Evolutionary conservation across 2,888 invertebrate genomes (phyloP), one percentile per base, ranked within the genome.

Genomic region (Catocala fraxini): DNA sequence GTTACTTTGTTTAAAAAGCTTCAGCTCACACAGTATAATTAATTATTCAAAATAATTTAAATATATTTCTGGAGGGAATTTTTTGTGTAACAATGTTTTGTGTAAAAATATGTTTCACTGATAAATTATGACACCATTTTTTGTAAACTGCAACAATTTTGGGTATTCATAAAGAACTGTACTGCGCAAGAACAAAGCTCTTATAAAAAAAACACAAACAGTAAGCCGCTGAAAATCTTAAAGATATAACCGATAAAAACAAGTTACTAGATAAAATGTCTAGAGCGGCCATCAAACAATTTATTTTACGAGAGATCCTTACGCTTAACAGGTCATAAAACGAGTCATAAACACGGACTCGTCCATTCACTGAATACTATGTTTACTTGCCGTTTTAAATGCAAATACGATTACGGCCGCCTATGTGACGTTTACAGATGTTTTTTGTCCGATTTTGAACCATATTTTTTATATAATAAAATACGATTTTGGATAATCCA

Each of bases 241-340:
- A 86, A 83, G 70, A 79, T 83, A 75, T 75, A 62, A 65, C 66
- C 59, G 77, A 73, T 70, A 73, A 75, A 77, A 79, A 77, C 81
- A 71, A 75, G 71, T 46, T 46, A 43, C 43, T 56, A 56, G 47
- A 61, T 78, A 82, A 81, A 81, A 81, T 48, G 47, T 81, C 63
- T 75, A 81, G 75, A 62, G 75, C 79, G 83, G 83, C 86, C 85
- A 85, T 87, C 81, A 86, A 86, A 86, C 86, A 88, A 89, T 91
- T 90, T 84, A 88, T 87, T 93, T 92, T 89, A 93, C 89, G 91
- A 92, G 85, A 90, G 87, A 89, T 90, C 89, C 89, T 91, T 90
- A 89, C 88, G 85, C 86, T 92, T 92, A 91, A 90, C 91, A 93
- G 89, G 85, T 92, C 93, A 89, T 94, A 93, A 93, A 92, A 88